phyloP scores from a whole-genome alignment of 2,888 invertebrate species.

The Thelaira solivaga region DNA sequence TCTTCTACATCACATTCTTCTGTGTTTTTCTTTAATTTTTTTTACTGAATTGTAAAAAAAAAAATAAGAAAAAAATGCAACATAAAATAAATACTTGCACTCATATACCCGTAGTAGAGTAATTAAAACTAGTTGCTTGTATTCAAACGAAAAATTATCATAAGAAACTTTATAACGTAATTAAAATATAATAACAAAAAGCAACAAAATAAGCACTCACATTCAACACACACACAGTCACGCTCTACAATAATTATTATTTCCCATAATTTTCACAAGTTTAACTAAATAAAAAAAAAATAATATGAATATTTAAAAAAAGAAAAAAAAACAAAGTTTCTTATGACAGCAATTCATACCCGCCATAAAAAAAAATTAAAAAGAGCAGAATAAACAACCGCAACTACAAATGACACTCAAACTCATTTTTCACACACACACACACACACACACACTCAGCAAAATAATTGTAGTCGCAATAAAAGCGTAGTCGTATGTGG shows the following conservation, averaged over 20 bases:
- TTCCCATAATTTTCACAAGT: conserved; percentile 43
- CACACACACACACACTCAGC: no score
- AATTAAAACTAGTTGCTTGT: conserved; percentile 51
- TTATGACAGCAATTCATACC: conserved; percentile 22
- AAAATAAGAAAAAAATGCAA: background rate
- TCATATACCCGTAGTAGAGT: background rate
- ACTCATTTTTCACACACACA: no score
- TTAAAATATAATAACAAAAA: conserved; percentile 1
- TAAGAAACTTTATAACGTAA: conserved; percentile 43
- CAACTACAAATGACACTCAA: background rate
- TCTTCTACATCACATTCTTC: background rate
- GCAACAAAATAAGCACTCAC: background rate
- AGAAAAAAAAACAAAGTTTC: conserved; percentile 11
- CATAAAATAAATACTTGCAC: conserved; percentile 3
- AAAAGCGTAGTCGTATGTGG: background rate
- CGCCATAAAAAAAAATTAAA: conserved; percentile 20
- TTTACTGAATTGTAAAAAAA: background rate
- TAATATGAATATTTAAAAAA: no score
- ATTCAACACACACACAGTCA: background rate
- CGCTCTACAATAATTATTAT: conserved; percentile 37
- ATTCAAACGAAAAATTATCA: conserved; percentile 46
- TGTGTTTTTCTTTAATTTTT: background rate
- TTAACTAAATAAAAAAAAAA: no score
- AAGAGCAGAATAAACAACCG: conserved; percentile 9
- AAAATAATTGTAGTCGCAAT: background rate